Evolutionary conservation across 1,140 invertebrate species (phyloP), one percentile per base, ranked within the genome.

Genomic region (Zaprionus gabonicus): DNA sequence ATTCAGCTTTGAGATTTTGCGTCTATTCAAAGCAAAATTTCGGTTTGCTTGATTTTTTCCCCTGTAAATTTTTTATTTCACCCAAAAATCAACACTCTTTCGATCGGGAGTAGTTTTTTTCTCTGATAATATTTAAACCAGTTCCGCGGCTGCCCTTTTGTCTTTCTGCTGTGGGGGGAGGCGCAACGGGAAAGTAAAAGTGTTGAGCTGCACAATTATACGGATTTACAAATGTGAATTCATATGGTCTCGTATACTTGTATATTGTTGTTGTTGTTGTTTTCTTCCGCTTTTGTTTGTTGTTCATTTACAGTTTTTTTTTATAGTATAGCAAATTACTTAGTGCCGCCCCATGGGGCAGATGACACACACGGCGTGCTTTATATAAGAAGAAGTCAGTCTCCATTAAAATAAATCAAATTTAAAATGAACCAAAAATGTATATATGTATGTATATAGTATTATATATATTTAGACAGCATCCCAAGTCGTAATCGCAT

Each of bases 341-440:
- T 68, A 77, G 66, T 83, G 76, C 76, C 62, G 80, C 70, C 70
- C 62, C 55, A 25, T 57, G 73, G 65, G 73, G 65, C 79, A 74
- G 80, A 83, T 81, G 84, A 71, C 71, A 60, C 46, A 51, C 46
- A 51, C 23, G 23, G 46, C 9, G 46, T 20, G 72, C 71, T 87
- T 87, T 69, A 81, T 84, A 88, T 84, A 86, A 38, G 59, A 15
- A 38, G 23, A 46, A 44, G 64, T 36, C 27, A 53, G 41, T n/a
- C 13, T 10, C 56, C 67, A 86, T 78, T 71, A 83, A 88, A 87
- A 88, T 88, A 87, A 87, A 88, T 88, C 84, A 83, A 81, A 84
- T 78, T 80, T 55, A 72, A 77, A 79, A 72, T 75, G 41, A 57
- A 58, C 31, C 49, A 60, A 74, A 80, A 67, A 77, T 56, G 4